phyloP scores from a whole-genome alignment of 2,888 invertebrate genomes.

The Doris montereyensis region DNA sequence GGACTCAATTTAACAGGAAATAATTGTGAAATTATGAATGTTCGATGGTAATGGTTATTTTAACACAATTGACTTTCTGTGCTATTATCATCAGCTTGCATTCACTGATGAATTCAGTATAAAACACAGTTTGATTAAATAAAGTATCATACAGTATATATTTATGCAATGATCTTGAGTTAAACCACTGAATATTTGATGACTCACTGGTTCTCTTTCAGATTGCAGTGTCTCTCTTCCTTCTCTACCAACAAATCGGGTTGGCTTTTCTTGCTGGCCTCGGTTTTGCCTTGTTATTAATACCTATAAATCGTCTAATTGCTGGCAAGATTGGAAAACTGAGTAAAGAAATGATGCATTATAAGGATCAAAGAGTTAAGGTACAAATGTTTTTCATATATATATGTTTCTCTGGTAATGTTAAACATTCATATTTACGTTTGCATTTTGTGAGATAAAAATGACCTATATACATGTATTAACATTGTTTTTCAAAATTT shows the following conservation, averaged over 20 bases:
- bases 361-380: constrained; percentile 91
- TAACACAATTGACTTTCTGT: too few relatives aligned
- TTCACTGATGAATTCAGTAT: too few relatives aligned
- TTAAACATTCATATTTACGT: not conserved
- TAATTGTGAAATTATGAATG: too few relatives aligned
- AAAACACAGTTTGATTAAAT: too few relatives aligned
- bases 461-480: not conserved
- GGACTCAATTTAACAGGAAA: too few relatives aligned
- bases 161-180: too few relatives aligned
- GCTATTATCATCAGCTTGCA: too few relatives aligned
- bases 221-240: constrained; percentile 32
- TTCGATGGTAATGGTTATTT: too few relatives aligned
- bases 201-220: constrained; percentile 5
- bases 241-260: constrained; percentile 80
- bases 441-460: too few relatives aligned
- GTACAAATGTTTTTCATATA: constrained; percentile 52
- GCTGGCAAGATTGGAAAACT: constrained; percentile 89
- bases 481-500: not conserved
- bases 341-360: constrained; percentile 89
- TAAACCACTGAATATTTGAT: too few relatives aligned
- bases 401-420: too few relatives aligned
- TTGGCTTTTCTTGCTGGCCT: constrained; percentile 92
- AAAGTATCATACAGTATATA: too few relatives aligned
- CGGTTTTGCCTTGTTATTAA: constrained; percentile 86
- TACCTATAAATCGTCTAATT: constrained; percentile 92